phyloP scores from a whole-genome alignment of 2,113 vertebrate species.

The Prochilodus magdalenae region DNA sequence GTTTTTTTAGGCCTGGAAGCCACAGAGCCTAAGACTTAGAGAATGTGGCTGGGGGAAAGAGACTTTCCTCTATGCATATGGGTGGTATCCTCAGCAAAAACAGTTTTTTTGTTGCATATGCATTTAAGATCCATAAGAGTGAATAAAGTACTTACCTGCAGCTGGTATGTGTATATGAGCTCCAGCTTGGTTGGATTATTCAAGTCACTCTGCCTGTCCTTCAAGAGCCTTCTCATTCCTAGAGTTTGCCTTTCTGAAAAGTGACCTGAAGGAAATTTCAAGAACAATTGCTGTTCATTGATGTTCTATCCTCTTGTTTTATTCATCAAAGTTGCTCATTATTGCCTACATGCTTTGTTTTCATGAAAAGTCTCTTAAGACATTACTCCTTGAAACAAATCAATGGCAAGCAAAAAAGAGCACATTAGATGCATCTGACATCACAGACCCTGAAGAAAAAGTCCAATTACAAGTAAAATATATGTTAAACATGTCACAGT shows the following conservation, averaged over 20 bases:
- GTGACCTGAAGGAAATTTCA: conserved; percentile 5
- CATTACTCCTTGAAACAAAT: conserved; percentile 1
- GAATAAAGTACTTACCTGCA: not conserved
- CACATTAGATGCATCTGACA: no score
- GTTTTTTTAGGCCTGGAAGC: not conserved
- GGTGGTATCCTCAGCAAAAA: not conserved
- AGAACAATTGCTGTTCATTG: not conserved
- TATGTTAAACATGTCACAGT: no score
- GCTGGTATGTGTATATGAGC: not conserved
- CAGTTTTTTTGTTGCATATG: not conserved
- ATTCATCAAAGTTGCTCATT: not conserved
- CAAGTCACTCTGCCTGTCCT: not conserved
- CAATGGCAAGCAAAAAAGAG: not conserved
- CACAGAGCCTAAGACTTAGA: no score
- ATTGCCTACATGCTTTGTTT: conserved; percentile 22
- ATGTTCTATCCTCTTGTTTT: not conserved
- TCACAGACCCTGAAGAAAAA: no score
- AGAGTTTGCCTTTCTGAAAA: no score
- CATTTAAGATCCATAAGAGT: not conserved
- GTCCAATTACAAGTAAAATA: no score
- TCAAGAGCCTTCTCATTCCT: no score
- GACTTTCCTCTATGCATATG: not conserved
- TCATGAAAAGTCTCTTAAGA: conserved; percentile 15
- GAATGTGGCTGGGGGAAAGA: not conserved
- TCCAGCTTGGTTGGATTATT: not conserved